Evolutionary conservation across 1,140 invertebrate species (phyloP).

Genomic region (Octopus sinensis): DNA sequence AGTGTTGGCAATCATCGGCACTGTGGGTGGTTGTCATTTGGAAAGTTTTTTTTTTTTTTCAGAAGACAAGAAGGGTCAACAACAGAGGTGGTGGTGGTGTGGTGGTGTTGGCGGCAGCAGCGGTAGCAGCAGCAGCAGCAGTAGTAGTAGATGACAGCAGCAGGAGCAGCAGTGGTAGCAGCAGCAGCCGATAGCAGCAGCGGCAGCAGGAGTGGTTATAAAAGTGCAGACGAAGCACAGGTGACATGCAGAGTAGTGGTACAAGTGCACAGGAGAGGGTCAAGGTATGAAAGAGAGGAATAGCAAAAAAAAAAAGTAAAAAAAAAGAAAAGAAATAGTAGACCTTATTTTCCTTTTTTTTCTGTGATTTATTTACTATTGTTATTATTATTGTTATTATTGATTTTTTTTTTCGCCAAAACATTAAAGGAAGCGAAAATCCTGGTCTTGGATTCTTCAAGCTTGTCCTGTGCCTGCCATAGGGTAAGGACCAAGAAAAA

Average conservation of each 20-base stretch:
- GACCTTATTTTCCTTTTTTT: too few species aligned
- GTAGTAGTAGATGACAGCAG: conserved; percentile 63
- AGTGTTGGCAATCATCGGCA: conserved; percentile 19
- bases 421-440: too few species aligned
- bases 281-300: conserved; percentile 21
- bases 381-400: too few species aligned
- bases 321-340: conserved; percentile 48
- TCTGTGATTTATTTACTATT: too few species aligned
- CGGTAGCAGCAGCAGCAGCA: conserved; percentile 33
- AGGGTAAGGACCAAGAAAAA: too few species aligned
- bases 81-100: conserved; percentile 36
- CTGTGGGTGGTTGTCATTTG: neutral
- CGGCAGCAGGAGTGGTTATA: conserved; percentile 53
- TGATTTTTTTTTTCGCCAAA: too few species aligned
- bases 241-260: conserved; percentile 53
- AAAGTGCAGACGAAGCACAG: conserved; percentile 76
- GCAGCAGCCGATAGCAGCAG: conserved; percentile 62
- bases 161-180: conserved; percentile 62
- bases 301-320: neutral
- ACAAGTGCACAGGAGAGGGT: conserved; percentile 26
- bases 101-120: conserved; percentile 37
- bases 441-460: too few species aligned
- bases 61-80: conserved; percentile 30
- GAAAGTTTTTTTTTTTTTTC: conserved; percentile 33
- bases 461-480: too few species aligned